phyloP scores from a whole-genome alignment of 2,113 vertebrate species.

The Nesoenas mayeri region DNA sequence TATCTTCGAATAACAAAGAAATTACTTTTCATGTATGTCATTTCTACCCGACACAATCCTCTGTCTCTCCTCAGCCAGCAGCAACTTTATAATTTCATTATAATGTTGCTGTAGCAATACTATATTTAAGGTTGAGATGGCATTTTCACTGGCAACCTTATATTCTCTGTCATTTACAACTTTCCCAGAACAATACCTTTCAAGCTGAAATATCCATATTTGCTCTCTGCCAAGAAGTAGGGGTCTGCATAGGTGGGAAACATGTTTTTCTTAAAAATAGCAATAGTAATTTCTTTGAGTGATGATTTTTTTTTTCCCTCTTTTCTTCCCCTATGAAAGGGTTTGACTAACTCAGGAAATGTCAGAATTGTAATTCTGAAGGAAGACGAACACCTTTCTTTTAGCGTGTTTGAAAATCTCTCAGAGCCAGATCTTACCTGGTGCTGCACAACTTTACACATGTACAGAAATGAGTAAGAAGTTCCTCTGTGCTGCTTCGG shows the following conservation, averaged over 20 bases:
- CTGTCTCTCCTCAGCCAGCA: background rate
- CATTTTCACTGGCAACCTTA: background rate
- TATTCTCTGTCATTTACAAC: background rate
- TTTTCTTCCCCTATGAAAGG: background rate
- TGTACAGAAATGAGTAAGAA: background rate
- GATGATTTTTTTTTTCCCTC: background rate
- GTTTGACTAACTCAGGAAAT: background rate
- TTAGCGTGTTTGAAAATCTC: background rate
- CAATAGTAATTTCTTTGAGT: background rate
- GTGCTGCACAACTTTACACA: accelerated
- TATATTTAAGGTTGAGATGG: background rate
- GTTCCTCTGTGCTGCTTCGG: background rate
- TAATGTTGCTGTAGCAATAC: background rate
- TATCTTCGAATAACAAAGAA: conserved; percentile 37
- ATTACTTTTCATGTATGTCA: background rate
- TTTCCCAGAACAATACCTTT: background rate
- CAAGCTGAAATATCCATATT: background rate
- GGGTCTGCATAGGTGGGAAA: background rate
- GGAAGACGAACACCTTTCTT: background rate
- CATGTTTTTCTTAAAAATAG: background rate
- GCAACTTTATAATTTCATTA: background rate
- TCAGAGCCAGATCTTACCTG: background rate
- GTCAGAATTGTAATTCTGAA: background rate
- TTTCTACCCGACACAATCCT: conserved; percentile 10
- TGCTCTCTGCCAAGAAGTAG: background rate